Percentiles rank a stretch among this genome's conserved stretches.
Conservation (phyloP, 2,797 vertebrate species). For the Peromyscus attwateri region DNA sequence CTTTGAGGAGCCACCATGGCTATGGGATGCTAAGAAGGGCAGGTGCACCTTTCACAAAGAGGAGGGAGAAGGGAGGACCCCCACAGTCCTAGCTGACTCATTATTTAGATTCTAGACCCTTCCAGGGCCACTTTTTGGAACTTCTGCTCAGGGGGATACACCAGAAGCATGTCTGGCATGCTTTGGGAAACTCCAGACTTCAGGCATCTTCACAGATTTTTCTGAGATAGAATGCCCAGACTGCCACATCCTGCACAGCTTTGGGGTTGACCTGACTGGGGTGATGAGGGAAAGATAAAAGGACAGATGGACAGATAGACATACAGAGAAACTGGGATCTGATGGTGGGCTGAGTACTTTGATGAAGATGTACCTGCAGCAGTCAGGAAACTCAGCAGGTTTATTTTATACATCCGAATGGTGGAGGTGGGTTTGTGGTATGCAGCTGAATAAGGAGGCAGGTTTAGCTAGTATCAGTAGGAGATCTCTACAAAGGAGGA, state of each 20-base stretch:
- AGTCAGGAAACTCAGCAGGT: background rate
- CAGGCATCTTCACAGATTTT: background rate
- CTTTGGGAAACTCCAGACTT: background rate
- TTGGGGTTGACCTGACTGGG: background rate
- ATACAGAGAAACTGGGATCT: background rate
- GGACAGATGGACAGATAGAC: background rate
- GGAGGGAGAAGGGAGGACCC: background rate
- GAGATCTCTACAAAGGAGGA: background rate
- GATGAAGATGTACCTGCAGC: background rate
- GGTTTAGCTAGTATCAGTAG: background rate
- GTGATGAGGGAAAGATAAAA: background rate
- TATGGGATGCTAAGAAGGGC: background rate
- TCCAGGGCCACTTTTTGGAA: background rate
- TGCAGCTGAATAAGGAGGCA: background rate
- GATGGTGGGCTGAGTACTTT: background rate
- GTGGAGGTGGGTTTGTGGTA: background rate
- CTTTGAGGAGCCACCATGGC: background rate
- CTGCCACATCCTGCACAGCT: background rate
- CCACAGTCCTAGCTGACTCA: accelerated
- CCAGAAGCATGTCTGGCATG: accelerated
- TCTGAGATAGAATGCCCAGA: background rate
- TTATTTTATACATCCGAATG: background rate
- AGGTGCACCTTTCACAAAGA: background rate
- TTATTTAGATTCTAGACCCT: background rate
- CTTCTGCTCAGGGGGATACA: background rate